Evolutionary conservation across 2,113 vertebrate genomes (phyloP).

Genomic region (Aviceda subcristata): DNA sequence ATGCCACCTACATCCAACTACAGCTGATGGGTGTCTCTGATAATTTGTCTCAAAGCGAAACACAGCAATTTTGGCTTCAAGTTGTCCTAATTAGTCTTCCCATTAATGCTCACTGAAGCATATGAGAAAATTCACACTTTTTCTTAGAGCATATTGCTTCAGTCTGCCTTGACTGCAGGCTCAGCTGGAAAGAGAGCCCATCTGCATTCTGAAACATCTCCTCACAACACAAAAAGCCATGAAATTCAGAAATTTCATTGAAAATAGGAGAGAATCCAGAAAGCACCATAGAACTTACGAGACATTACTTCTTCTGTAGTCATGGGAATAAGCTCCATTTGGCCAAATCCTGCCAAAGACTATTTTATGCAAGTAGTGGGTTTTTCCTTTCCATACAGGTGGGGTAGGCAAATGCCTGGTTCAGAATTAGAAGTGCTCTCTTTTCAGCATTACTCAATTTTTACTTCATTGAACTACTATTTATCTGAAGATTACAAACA

Average conservation of each 20-base stretch:
- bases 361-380: not conserved
- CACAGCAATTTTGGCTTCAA: slow-evolving; percentile 18
- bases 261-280: not conserved
- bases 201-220: not conserved
- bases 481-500: not conserved
- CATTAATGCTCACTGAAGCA: not conserved
- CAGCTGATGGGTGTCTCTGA: not conserved
- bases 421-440: not conserved
- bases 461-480: not conserved
- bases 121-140: slow-evolving; percentile 17
- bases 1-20: not conserved
- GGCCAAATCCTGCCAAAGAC: not conserved
- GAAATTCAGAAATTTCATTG: not conserved
- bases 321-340: not conserved
- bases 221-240: not conserved
- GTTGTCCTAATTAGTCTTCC: slow-evolving; percentile 22
- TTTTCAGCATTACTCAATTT: not conserved
- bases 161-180: not conserved
- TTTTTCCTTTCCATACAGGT: not conserved
- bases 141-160: slow-evolving; percentile 15
- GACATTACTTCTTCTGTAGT: not conserved
- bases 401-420: not conserved
- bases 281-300: not conserved
- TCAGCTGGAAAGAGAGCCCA: not conserved
- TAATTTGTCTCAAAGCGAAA: not conserved